Conservation (phyloP, 2,888 invertebrate genomes). For the Uropetala carovei region DNA sequence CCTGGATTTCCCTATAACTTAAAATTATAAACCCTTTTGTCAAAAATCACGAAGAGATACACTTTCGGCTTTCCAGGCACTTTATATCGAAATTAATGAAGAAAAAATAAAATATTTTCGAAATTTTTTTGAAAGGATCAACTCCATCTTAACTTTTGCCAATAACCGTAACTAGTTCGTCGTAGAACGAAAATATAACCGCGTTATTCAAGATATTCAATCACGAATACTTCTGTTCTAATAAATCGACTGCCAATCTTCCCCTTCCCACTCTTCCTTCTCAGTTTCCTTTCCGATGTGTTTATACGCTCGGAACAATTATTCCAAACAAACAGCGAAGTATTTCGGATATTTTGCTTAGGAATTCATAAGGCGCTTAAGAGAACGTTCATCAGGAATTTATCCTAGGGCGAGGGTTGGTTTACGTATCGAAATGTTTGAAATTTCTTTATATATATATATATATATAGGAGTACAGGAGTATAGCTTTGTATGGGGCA, state of each 20-base stretch:
- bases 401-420: background rate
- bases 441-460: background rate
- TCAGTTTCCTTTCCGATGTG: background rate
- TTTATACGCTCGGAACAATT: constrained; percentile 1
- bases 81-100: background rate
- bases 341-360: background rate
- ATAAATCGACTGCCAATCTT: background rate
- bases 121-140: background rate
- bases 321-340: constrained; percentile 5
- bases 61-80: background rate
- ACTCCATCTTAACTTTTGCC: background rate
- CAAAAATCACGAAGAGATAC: background rate
- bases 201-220: background rate
- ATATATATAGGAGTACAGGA: too few relatives aligned
- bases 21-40: too few relatives aligned
- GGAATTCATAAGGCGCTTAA: background rate
- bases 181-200: background rate
- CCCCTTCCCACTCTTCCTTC: background rate
- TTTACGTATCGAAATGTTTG: background rate
- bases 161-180: background rate
- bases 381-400: background rate
- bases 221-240: background rate
- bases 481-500: too few relatives aligned
- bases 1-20: too few relatives aligned
- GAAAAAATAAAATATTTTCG: background rate